These are phyloP conservation scores for Palythoa heliodiscus DNA, from an alignment of 92 coral and sea anemone species.

Conservation along the genomic window DNA sequence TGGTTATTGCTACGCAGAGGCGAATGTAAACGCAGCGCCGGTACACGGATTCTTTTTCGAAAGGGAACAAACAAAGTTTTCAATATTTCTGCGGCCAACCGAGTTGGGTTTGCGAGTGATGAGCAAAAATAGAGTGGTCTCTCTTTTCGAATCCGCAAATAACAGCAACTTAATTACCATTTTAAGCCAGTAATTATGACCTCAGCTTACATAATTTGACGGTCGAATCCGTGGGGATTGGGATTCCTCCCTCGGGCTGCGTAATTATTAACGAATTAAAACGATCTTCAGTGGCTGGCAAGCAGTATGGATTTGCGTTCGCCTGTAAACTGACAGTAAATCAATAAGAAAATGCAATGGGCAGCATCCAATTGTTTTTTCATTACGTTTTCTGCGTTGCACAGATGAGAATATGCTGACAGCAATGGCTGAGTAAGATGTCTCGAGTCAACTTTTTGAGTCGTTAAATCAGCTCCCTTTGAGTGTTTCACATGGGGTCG, in stretches of 20 bases:
- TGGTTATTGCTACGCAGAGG: background rate
- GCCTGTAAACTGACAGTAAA: background rate
- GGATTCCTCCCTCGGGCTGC: background rate
- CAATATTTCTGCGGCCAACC: slow-evolving; percentile 1
- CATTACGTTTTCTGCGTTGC: slow-evolving; percentile 13
- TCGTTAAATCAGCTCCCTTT: background rate
- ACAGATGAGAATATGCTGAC: slow-evolving; percentile 28
- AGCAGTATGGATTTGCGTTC: background rate
- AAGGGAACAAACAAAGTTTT: background rate
- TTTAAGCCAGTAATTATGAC: slow-evolving; percentile 42
- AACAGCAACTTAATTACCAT: slow-evolving; percentile 47
- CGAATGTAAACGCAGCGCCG: background rate
- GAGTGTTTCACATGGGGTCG: slow-evolving; percentile 36
- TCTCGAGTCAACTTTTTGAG: background rate
- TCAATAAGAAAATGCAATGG: background rate
- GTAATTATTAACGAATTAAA: slow-evolving; percentile 21
- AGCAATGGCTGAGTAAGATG: slow-evolving; percentile 21
- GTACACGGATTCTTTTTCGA: background rate
- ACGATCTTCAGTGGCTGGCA: background rate
- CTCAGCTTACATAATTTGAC: slow-evolving; percentile 42
- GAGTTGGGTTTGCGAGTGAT: slow-evolving; percentile 30
- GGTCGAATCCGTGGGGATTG: slow-evolving; percentile 36
- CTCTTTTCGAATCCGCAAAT: slow-evolving; percentile 19
- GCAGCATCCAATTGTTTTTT: background rate
- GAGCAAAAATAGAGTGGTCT: slow-evolving; percentile 20